phyloP scores from a whole-genome alignment of 1,140 invertebrate genomes.

The Leguminivora glycinivorella region DNA sequence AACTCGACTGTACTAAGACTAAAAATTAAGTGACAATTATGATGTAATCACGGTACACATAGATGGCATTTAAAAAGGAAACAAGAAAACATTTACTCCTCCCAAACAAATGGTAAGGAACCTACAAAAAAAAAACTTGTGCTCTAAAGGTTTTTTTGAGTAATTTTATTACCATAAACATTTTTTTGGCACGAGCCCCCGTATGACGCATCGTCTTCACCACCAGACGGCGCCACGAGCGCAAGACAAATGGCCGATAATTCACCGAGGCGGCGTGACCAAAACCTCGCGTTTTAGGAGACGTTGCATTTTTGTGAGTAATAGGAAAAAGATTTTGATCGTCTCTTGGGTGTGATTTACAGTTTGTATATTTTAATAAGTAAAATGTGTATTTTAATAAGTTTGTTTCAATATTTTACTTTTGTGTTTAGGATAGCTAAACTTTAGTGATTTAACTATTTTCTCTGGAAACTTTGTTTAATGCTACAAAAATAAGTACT shows the following conservation, averaged over 20 bases:
- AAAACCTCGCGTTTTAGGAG: background rate
- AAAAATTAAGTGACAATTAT: no score
- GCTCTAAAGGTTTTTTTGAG: no score
- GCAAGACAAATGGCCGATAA: background rate
- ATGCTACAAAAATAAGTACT: no score
- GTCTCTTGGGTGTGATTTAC: background rate
- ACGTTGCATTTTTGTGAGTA: slow-evolving; percentile 7
- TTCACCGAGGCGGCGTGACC: background rate
- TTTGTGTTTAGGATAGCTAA: background rate
- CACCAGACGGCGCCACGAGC: slow-evolving; percentile 3
- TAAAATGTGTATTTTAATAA: background rate
- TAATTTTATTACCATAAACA: no score
- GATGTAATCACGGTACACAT: no score
- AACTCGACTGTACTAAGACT: no score
- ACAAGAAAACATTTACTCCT: no score
- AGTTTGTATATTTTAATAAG: background rate
- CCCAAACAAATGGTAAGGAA: no score
- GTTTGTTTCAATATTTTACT: background rate
- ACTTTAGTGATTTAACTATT: background rate
- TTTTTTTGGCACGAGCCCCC: background rate
- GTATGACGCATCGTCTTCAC: background rate
- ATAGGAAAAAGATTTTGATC: background rate
- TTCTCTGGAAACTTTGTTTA: no score
- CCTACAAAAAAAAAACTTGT: no score
- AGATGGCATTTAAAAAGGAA: no score